These are phyloP conservation scores for Drepanosiphum platanoidis DNA, from an alignment of 2,888 invertebrate species.

Conservation along the genomic window DNA sequence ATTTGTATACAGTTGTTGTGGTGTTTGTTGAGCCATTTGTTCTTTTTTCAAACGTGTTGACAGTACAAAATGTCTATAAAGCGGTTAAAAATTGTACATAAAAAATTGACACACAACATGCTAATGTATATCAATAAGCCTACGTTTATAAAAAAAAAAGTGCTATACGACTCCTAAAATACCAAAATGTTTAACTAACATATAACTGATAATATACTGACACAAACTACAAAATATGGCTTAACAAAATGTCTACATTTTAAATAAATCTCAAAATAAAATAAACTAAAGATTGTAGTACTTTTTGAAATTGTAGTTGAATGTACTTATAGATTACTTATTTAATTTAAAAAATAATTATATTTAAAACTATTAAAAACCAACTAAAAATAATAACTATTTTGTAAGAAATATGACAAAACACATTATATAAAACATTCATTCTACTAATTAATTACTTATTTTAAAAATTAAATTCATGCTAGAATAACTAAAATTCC, in stretches of 20 bases:
- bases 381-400: neutral
- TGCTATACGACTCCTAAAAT: neutral
- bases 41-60: conserved; percentile 58
- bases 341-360: neutral
- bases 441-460: neutral
- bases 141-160: neutral
- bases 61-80: conserved; percentile 48
- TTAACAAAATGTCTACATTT: conserved; percentile 1
- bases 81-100: conserved; percentile 47
- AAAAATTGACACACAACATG: conserved; percentile 44
- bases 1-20: conserved; percentile 43
- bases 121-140: conserved; percentile 10
- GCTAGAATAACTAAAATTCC: conserved; percentile 5
- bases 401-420: neutral
- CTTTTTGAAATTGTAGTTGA: neutral
- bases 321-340: neutral
- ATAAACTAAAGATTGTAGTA: neutral
- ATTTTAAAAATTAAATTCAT: conserved; percentile 7
- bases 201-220: neutral
- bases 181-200: neutral
- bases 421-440: neutral
- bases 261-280: neutral
- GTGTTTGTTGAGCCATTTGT: conserved; percentile 30
- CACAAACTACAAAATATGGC: neutral
- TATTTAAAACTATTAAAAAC: conserved; percentile 5